Evolutionary conservation across 2,888 invertebrate genomes (phyloP).

Genomic region (Caenorhabditis plicata): DNA sequence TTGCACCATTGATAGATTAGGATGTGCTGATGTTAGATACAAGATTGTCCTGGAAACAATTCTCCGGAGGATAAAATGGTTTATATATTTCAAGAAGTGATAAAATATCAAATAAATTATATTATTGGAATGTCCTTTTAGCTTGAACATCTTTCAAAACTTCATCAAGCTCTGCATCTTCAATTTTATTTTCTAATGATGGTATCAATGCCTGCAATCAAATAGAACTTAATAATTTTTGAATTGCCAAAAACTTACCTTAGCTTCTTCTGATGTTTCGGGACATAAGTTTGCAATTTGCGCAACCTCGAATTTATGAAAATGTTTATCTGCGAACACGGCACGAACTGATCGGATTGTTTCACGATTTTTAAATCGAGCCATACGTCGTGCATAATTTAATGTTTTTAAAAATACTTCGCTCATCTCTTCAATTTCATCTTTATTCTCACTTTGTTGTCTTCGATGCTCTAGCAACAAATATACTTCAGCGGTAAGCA

Average conservation of each 20-base stretch:
- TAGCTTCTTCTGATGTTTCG: slow-evolving; percentile 96
- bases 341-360: slow-evolving; percentile 93
- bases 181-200: slow-evolving; percentile 86
- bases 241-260: slow-evolving; percentile 67
- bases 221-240: not conserved
- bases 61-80: too few species aligned
- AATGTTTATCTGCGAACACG: slow-evolving; percentile 72
- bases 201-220: slow-evolving; percentile 41
- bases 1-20: too few species aligned
- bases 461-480: slow-evolving; percentile 95
- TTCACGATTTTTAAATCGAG: slow-evolving; percentile 96
- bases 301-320: slow-evolving; percentile 97
- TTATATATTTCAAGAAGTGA: too few species aligned
- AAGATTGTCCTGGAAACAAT: too few species aligned
- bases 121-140: slow-evolving; percentile 86
- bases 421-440: slow-evolving; percentile 94
- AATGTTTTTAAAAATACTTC: slow-evolving; percentile 95
- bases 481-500: slow-evolving; percentile 77
- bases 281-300: slow-evolving; percentile 97
- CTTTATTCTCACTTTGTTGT: slow-evolving; percentile 94
- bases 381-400: slow-evolving; percentile 90
- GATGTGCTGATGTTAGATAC: too few species aligned
- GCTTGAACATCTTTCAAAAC: slow-evolving; percentile 96
- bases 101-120: too few species aligned
- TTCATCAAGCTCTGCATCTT: slow-evolving; percentile 94